These are phyloP conservation scores for Mixornis gularis DNA, from an alignment of 2,113 vertebrate genomes.

Conservation along the genomic window DNA sequence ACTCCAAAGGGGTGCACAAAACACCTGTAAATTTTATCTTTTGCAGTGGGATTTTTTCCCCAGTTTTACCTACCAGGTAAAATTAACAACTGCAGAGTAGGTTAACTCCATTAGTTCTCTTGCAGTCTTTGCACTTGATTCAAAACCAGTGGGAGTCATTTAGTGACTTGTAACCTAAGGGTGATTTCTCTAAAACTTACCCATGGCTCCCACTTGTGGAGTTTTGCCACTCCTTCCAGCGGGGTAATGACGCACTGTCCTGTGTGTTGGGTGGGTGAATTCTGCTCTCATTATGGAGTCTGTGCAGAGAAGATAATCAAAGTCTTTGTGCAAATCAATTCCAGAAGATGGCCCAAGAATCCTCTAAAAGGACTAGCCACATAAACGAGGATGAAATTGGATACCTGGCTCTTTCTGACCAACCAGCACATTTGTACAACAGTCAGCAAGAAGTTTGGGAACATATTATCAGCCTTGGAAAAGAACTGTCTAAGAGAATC, in stretches of 20 bases:
- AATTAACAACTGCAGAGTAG: background rate
- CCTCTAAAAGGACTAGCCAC: background rate
- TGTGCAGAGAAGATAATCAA: background rate
- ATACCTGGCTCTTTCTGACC: background rate
- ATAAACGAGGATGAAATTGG: background rate
- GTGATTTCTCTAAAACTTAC: background rate
- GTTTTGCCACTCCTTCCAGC: background rate
- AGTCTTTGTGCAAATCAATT: background rate
- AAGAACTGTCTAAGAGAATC: background rate
- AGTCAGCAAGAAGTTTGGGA: background rate
- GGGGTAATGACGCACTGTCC: background rate
- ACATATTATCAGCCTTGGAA: background rate
- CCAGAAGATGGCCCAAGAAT: background rate
- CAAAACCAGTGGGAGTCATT: slow-evolving; percentile 10
- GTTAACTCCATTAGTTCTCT: background rate
- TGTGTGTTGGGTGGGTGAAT: background rate
- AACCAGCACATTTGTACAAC: background rate
- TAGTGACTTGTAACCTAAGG: background rate
- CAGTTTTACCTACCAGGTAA: background rate
- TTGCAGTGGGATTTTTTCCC: background rate
- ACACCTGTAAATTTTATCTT: background rate
- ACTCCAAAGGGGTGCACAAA: background rate
- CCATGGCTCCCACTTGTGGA: background rate
- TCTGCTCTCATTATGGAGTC: background rate
- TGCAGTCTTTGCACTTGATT: background rate